Evolutionary conservation across 2,797 vertebrate species (phyloP), one percentile per base, ranked within the genome.

Genomic region (Siniperca undulata): DNA sequence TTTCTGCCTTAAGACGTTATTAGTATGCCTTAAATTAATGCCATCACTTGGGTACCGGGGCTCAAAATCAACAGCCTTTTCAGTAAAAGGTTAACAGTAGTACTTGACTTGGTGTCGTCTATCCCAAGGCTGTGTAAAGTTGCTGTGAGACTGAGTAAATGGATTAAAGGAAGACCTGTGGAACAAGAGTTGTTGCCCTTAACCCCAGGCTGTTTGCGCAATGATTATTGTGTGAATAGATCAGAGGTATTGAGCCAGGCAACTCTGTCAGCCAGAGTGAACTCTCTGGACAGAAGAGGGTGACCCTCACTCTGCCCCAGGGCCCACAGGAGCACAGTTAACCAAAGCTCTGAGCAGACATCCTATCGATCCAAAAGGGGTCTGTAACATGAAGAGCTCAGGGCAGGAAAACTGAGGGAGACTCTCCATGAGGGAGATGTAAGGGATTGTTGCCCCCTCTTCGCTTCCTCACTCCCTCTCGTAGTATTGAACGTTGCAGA

Each of bases 171-270:
- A 68, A 85, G 78, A 74, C 74, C 70, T 85, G 70, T 71, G 61
- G 64, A 84, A 67, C 68, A 70, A 70, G 61, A 86, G 76, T 74
- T 89, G 83, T 75, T 91, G 80, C 67, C 82, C 74, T 87, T 67
- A 73, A 86, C 77, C 88, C 74, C 20, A 50, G 81, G 80, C 82
- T 72, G 50, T 73, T 76, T 81, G 80, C 62, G 87, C 80, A 76
- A 12, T 84, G 86, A 81, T 87, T 86, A 78, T 79, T 88, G 80
- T 86, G 80, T 69, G 85, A 91, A 86, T 76, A 84, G 89, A 86
- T 91, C 81, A 83, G 80, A 86, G 77, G 64, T 82, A 89, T 88
- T 62, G 86, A 92, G 84, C 66, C 64, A 59, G 81, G 77, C 68
- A 55, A 68, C 85, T 81, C 71, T 62, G 79, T 89, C 58, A 65